Evolutionary conservation across 2,797 vertebrate genomes (phyloP).

Genomic region (Phrynocephalus forsythii): DNA sequence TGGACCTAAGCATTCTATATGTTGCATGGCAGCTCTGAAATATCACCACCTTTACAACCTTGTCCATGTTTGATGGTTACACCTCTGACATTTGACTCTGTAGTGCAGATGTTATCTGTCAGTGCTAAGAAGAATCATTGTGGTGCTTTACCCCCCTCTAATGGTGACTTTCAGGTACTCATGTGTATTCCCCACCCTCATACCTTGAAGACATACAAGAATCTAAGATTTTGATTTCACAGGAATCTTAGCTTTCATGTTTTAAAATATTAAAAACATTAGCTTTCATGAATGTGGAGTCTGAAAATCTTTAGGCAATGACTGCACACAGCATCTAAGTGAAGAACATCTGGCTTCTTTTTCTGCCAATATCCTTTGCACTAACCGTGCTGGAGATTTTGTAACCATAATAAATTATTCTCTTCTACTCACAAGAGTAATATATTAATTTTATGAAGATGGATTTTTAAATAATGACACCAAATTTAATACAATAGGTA

Average conservation of each 20-base stretch:
- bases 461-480: neutral
- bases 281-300: constrained; percentile 1
- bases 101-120: constrained; percentile 26
- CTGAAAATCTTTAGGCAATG: neutral
- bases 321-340: neutral
- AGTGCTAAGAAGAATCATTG: neutral
- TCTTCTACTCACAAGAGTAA: neutral
- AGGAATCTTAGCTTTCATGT: neutral
- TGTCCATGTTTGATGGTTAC: neutral
- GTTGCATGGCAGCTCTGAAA: neutral
- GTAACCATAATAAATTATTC: neutral
- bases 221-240: constrained; percentile 19
- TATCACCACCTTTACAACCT: neutral
- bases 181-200: constrained; percentile 1
- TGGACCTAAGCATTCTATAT: neutral
- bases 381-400: neutral
- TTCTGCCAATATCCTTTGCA: neutral
- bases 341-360: neutral
- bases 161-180: constrained; percentile 35
- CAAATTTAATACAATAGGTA: neutral
- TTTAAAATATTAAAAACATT: neutral
- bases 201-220: constrained; percentile 9
- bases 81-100: constrained; percentile 21
- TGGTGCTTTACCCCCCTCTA: constrained; percentile 41
- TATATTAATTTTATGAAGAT: neutral